Evolutionary conservation across 2,113 vertebrate species (phyloP).

Genomic region (Lucifuga dentata): DNA sequence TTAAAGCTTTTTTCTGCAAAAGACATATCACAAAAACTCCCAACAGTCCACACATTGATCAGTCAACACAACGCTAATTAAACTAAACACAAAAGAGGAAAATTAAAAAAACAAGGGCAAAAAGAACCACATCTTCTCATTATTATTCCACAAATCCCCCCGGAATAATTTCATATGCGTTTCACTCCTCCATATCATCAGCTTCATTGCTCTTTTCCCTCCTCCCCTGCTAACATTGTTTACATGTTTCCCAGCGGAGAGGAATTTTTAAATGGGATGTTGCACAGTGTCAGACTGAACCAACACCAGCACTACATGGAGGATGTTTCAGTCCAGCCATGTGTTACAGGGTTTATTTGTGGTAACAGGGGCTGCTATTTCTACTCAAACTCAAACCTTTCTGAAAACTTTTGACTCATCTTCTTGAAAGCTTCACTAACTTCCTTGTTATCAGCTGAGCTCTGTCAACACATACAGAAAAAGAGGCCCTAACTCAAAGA

Average conservation of each 20-base stretch:
- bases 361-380: constrained; percentile 24
- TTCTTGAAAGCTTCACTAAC: neutral
- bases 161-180: neutral
- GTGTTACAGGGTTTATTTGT: constrained; percentile 31
- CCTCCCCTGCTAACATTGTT: neutral
- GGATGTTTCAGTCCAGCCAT: neutral
- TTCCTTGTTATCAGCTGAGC: too few species aligned
- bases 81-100: neutral
- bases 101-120: neutral
- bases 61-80: neutral
- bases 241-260: neutral
- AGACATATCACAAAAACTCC: neutral
- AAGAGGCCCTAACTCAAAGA: neutral
- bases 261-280: neutral
- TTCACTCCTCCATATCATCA: neutral
- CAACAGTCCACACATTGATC: neutral
- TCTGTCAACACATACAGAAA: neutral
- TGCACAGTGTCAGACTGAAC: constrained; percentile 4
- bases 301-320: neutral
- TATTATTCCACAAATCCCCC: neutral
- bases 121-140: neutral
- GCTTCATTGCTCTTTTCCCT: neutral
- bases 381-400: neutral
- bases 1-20: too few species aligned
- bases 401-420: neutral